Evolutionary conservation across 2,113 vertebrate genomes (phyloP), one percentile per base, ranked within the genome.

Genomic region (Tetrao urogallus): DNA sequence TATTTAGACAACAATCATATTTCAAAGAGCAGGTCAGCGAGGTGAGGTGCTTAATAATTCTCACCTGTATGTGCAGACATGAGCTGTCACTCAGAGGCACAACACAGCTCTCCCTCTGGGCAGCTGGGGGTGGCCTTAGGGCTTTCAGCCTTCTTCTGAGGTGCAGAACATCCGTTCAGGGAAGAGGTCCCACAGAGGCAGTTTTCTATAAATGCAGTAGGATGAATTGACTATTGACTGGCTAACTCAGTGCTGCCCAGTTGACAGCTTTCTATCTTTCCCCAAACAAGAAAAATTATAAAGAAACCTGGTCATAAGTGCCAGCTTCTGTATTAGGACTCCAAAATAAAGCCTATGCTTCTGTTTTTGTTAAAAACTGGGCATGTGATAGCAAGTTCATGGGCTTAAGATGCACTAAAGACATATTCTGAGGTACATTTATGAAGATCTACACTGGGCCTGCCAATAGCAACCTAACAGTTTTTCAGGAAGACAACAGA

Each of bases 1-100:
- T 89, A 86, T 47, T 90, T 88, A 84, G 54, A 76, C 63, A 63
- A 69, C 54, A 76, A 22, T 76, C 73, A 25, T 93, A 82, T 87
- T 90, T 92, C 34, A 24, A 79, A 85, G 15, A 66, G 72, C 20
- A 76, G n/a, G 54, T 87, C 81, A 87, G 48, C 40, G 45, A 1
- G 6, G 20, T 64, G 58, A 24, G 63, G 58, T 90, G 24, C 36
- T 87, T 82, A 87, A 43, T 48, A 81, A 79, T 87, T 85, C 71
- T 91, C 28, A 73, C 45, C 45, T 70, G 7, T 50, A n/a, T 25
- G 27, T 79, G 45, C 66, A 82, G 75, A 48, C 36, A 74, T 58
- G 63, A 79, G 56, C 54, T 65, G 78, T 80, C 84, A 69, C 34
- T 69, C 13, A 48, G 63, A 89, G 24, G 54, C 56, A 48, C 73